Evolutionary conservation across 2,113 vertebrate genomes (phyloP).

Genomic region (Pheucticus melanocephalus): DNA sequence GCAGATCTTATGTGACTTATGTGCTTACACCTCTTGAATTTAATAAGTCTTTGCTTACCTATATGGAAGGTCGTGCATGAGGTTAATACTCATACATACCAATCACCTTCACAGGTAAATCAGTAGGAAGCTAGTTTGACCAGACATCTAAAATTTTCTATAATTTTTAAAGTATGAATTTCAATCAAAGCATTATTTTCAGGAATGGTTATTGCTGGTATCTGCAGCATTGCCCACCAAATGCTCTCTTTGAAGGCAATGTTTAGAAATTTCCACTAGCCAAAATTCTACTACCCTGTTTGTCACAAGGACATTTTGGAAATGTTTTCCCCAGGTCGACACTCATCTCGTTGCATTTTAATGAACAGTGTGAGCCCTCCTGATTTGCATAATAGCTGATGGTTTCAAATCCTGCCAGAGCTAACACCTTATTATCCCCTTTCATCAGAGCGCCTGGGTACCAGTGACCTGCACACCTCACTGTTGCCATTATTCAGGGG

Average conservation of each 20-base stretch:
- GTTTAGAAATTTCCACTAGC: neutral
- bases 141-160: neutral
- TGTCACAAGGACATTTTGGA: neutral
- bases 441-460: neutral
- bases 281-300: neutral
- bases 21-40: neutral
- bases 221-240: neutral
- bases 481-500: neutral
- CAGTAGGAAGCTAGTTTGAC: neutral
- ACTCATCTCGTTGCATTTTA: neutral
- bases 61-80: neutral
- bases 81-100: neutral
- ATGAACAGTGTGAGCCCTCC: neutral
- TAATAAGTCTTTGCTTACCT: neutral
- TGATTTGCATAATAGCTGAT: neutral
- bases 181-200: neutral
- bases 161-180: neutral
- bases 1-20: neutral
- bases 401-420: neutral
- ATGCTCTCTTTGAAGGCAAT: neutral
- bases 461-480: neutral
- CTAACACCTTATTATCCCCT: neutral
- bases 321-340: neutral
- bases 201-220: neutral
- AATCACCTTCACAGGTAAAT: neutral